Conservation (phyloP, 2,113 vertebrate genomes). For the Bucco capensis region DNA sequence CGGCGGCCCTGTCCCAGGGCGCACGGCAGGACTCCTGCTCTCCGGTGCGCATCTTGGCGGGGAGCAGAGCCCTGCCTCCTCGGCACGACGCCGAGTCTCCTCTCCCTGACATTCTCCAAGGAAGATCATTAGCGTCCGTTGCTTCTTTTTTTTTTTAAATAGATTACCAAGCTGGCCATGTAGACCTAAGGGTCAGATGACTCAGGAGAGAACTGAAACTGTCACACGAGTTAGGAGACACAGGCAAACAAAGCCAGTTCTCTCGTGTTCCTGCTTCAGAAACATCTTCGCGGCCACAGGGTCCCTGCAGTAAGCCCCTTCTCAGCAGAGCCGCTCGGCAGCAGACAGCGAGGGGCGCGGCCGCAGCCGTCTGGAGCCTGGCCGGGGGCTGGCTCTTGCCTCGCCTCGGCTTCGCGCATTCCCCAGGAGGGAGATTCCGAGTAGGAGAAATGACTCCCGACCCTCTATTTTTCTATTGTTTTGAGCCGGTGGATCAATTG, state of each 20-base stretch:
- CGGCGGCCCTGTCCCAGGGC: neutral
- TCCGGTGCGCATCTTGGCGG: neutral
- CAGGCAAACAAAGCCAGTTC: neutral
- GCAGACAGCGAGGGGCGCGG: neutral
- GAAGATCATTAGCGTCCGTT: neutral
- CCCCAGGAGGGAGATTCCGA: neutral
- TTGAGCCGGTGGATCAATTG: constrained; percentile 39
- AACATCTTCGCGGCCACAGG: neutral
- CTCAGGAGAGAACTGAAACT: neutral
- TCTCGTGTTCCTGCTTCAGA: neutral
- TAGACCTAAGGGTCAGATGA: neutral
- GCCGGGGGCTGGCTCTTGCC: neutral
- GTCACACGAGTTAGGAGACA: neutral
- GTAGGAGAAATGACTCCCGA: neutral
- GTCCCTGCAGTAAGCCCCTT: neutral
- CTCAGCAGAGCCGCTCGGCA: neutral
- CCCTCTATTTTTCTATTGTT: constrained; percentile 24
- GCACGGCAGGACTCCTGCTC: neutral
- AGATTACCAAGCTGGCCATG: neutral
- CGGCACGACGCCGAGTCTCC: neutral
- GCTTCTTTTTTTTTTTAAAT: neutral
- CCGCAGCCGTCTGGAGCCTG: neutral
- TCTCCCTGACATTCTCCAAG: neutral
- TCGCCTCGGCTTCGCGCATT: neutral
- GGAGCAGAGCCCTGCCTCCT: neutral